phyloP scores from a whole-genome alignment of 2,888 invertebrate species.

The Helobdella robusta region DNA sequence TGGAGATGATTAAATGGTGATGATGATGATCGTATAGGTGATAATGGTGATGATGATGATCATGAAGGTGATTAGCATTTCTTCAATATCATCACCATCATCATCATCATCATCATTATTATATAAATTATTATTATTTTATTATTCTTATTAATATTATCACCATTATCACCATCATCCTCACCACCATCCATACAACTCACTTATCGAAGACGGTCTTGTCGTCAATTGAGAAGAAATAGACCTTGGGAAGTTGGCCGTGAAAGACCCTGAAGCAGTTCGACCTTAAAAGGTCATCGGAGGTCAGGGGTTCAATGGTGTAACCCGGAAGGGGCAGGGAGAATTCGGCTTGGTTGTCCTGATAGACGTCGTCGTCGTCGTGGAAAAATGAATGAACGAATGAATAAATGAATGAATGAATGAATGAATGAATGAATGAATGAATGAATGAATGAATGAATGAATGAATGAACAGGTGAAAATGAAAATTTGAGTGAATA shows the following conservation, averaged over 20 bases:
- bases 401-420: not conserved
- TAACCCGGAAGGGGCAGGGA: conserved; percentile 18
- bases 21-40: no score
- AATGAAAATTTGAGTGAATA: not conserved
- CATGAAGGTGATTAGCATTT: no score
- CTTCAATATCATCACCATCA: no score
- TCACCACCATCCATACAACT: no score
- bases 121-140: no score
- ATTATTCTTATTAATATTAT: no score
- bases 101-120: no score
- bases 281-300: not conserved
- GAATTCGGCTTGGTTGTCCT: conserved; percentile 15
- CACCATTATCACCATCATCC: no score
- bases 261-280: conserved; percentile 13
- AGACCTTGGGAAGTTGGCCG: conserved; percentile 3
- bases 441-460: not conserved
- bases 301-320: not conserved
- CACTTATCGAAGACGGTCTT: not conserved
- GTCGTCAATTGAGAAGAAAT: conserved; percentile 14
- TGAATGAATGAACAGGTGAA: not conserved
- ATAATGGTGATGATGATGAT: no score
- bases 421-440: not conserved
- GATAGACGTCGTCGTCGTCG: not conserved
- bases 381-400: not conserved
- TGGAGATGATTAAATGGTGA: no score